Percentiles rank a stretch among this genome's conserved stretches.
Evolutionary conservation across 2,888 invertebrate species (phyloP).

Genomic region (Merodon equestris): DNA sequence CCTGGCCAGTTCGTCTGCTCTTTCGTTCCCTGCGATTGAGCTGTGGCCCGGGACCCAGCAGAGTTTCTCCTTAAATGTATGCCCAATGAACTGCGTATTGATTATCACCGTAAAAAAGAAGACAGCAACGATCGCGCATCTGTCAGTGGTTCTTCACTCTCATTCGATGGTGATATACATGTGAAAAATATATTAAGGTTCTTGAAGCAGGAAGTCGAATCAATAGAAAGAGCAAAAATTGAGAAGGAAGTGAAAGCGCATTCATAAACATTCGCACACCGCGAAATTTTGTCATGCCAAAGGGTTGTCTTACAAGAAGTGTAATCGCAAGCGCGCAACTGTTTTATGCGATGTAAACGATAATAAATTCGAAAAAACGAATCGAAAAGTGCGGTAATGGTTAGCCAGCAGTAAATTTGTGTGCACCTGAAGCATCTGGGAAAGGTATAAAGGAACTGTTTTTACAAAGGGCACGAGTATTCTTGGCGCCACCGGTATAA

Average conservation of each 20-base stretch:
- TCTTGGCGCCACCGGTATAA: background rate
- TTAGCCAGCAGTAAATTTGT: background rate
- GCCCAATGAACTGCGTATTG: conserved; percentile 11
- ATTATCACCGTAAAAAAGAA: background rate
- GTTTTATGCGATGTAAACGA: background rate
- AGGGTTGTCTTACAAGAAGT: background rate
- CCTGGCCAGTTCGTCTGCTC: too few species aligned
- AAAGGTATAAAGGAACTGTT: background rate
- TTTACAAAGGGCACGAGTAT: background rate
- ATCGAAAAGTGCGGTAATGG: background rate
- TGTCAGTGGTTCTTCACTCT: conserved; percentile 18
- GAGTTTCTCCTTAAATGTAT: conserved; percentile 17
- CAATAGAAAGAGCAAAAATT: conserved; percentile 7
- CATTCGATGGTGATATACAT: conserved; percentile 28
- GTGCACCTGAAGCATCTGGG: background rate
- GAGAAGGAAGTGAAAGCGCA: background rate
- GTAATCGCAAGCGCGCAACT: conserved; percentile 2
- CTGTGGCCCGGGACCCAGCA: too few species aligned
- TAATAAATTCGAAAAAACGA: background rate
- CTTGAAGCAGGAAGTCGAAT: conserved; percentile 18
- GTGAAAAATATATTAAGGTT: conserved; percentile 21
- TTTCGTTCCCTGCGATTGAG: too few species aligned
- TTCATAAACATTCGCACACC: conserved; percentile 8
- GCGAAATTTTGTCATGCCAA: conserved; percentile 1
- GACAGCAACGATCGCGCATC: conserved; percentile 3